A percentile compares a stretch with the other conserved stretches of the same genome.
These are phyloP conservation scores for Eilema depressum DNA, from an alignment of 2,888 invertebrate genomes.

Conservation along the genomic window DNA sequence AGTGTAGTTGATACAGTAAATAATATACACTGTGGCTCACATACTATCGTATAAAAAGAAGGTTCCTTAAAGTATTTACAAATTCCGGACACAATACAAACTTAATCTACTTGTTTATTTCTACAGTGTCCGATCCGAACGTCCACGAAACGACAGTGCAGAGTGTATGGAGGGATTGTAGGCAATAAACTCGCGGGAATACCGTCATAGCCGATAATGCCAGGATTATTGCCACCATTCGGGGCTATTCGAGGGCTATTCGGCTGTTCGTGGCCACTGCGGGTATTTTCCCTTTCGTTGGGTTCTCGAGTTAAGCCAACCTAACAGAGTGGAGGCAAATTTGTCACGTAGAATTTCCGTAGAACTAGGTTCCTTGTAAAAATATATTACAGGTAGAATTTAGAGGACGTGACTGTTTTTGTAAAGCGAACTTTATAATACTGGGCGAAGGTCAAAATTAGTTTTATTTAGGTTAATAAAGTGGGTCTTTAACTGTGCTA, in stretches of 20 bases:
- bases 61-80: neutral
- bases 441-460: neutral
- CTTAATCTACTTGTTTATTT: constrained; percentile 5
- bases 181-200: constrained; percentile 42
- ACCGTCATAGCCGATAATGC: constrained; percentile 49
- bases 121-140: neutral
- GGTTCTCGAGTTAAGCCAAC: constrained; percentile 16
- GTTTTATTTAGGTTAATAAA: too few relatives aligned
- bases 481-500: neutral
- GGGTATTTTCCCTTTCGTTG: constrained; percentile 33
- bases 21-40: too few relatives aligned
- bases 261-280: constrained; percentile 20
- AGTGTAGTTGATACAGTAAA: too few relatives aligned
- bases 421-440: neutral
- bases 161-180: constrained; percentile 22
- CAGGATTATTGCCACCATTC: constrained; percentile 38
- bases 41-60: too few relatives aligned
- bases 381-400: neutral
- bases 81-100: neutral
- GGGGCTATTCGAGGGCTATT: neutral
- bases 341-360: neutral
- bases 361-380: neutral
- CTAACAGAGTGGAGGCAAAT: neutral
- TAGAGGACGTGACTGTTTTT: neutral
- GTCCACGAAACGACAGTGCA: neutral